A percentile compares a stretch with the other conserved stretches of the same genome.
These are phyloP conservation scores for Muraenolepis orangiensis DNA, from an alignment of 2,797 vertebrate species.

Conservation along the genomic window DNA sequence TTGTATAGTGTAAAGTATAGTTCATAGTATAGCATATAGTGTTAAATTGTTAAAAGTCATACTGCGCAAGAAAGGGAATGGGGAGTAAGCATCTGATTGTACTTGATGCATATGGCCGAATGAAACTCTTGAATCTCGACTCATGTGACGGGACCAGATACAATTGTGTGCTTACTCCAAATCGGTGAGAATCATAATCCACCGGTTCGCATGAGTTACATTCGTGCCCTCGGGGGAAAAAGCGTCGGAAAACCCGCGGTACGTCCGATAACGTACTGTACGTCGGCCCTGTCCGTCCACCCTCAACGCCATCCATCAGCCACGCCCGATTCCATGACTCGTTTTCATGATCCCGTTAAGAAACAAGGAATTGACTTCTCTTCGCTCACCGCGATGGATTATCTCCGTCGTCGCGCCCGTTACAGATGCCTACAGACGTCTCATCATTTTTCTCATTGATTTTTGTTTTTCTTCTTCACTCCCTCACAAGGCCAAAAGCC, in stretches of 20 bases:
- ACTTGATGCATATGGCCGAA: too few relatives aligned
- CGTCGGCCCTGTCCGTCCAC: too few relatives aligned
- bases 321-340: slow-evolving; percentile 42
- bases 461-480: slow-evolving; percentile 48
- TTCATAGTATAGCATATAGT: too few relatives aligned
- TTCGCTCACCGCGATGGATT: slow-evolving; percentile 43
- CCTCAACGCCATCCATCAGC: slow-evolving; percentile 40
- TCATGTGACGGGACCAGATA: background rate
- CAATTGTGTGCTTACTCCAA: background rate
- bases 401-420: slow-evolving; percentile 43
- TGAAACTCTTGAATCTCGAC: too few relatives aligned
- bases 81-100: too few relatives aligned
- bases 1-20: too few relatives aligned
- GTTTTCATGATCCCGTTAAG: slow-evolving; percentile 57
- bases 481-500: slow-evolving; percentile 54
- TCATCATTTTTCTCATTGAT: slow-evolving; percentile 63
- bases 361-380: slow-evolving; percentile 57
- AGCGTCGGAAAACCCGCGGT: too few relatives aligned
- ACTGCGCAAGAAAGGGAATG: too few relatives aligned
- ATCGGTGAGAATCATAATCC: background rate
- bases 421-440: slow-evolving; percentile 59
- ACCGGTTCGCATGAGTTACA: background rate
- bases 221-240: too few relatives aligned
- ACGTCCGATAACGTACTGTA: too few relatives aligned
- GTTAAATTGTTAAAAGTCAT: too few relatives aligned